Evolutionary conservation across 1,140 invertebrate genomes (phyloP).

Genomic region (Brachionus rotundiformis): DNA sequence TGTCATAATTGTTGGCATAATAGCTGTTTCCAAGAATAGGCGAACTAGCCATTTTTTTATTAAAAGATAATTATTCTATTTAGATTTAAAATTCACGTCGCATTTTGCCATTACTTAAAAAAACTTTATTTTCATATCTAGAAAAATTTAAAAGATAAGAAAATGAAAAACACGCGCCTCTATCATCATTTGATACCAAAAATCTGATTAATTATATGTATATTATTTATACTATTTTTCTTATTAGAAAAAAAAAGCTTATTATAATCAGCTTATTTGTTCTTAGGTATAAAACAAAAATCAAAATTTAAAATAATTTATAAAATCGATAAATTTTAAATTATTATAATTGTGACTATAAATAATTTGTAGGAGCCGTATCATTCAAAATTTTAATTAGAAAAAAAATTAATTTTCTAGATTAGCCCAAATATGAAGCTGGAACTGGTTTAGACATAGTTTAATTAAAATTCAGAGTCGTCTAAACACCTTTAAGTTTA

Average conservation of each 20-base stretch:
- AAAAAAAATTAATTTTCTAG: not conserved
- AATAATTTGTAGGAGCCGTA: not conserved
- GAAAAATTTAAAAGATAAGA: not conserved
- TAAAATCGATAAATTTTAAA: slow-evolving; percentile 15
- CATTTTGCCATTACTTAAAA: not conserved
- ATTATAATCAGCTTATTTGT: not conserved
- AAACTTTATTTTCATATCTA: not conserved
- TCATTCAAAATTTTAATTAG: not conserved
- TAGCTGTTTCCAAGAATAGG: not conserved
- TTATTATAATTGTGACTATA: not conserved
- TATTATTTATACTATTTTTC: too few species aligned
- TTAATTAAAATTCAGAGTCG: too few species aligned
- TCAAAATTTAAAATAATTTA: not conserved
- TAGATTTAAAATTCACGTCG: not conserved
- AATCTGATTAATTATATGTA: too few species aligned
- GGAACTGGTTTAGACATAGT: too few species aligned
- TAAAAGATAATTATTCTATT: not conserved
- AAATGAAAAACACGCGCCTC: not conserved
- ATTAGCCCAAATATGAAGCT: too few species aligned
- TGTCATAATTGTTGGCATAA: not conserved
- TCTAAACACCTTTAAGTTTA: too few species aligned
- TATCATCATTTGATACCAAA: not conserved
- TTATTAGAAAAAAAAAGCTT: too few species aligned
- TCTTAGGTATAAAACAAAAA: not conserved
- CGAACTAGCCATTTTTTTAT: not conserved